Evolutionary conservation across 2,797 vertebrate species (phyloP), one percentile per base, ranked within the genome.

Genomic region (Gymnopithys bicolor): DNA sequence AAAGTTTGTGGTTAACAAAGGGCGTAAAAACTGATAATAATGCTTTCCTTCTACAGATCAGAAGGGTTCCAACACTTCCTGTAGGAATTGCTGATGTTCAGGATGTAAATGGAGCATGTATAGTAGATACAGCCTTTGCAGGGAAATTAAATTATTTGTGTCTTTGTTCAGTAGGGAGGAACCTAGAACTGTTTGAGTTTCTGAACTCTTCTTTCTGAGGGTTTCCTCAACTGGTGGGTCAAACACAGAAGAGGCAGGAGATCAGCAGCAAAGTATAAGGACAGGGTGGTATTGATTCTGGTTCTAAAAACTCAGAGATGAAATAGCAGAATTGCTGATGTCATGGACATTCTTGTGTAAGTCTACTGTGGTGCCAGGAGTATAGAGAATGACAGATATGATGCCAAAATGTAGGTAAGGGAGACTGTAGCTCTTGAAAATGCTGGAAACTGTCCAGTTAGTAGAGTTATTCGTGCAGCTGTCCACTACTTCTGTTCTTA

Each of bases 101-200:
- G 48, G 23, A 23, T 56, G 13, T 52, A 51, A 82, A 64, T 0
- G 0, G 58, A 71, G 13, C 22, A 27, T 2, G 3, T 49, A 8
- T 39, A 67, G 33, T 60, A 52, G 24, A 66, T 69, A 32, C 9
- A 68, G 52, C 56, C 32, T 78, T 75, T 82, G 32, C 46, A 56
- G 43, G 19, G 35, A 77, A 69, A n/a, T 56, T 11, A 24, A 55
- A 24, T 56, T 45, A 53, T 7, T 30, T 82, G 5, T 68, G 28
- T 39, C 15, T 37, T 46, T 62, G 5, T 60, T 52, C 43, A 56
- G 13, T 18, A 9, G 43, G 10, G 30, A 74, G 32, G 56, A 78
- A 64, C 60, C 5, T 1, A 6, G 30, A 27, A 5, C 6, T 32
- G 19, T 82, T 88, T 56, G 2, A 11, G 1, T 66, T 63, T 86